A percentile compares a stretch with the other conserved stretches of the same genome.
Conservation (phyloP, 2,888 invertebrate species). For the Eustalomyia histrio region DNA sequence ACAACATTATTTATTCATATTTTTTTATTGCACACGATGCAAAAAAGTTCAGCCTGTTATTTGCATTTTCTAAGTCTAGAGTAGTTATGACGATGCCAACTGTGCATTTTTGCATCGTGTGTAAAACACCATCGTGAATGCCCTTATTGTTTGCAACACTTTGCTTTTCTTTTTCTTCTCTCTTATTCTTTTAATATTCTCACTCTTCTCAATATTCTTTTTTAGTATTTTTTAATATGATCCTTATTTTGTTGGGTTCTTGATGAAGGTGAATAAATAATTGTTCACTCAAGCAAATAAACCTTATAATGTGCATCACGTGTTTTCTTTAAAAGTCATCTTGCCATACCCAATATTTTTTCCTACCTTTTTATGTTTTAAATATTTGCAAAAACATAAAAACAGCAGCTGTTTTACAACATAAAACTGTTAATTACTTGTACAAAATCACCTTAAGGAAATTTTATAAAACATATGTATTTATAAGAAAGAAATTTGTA, state of each 20-base stretch:
- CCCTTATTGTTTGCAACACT: neutral
- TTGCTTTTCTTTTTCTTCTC: neutral
- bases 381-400: constrained; percentile 1
- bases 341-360: constrained; percentile 41
- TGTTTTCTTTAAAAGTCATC: constrained; percentile 38
- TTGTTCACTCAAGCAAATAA: constrained; percentile 10
- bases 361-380: constrained; percentile 9
- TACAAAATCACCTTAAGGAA: neutral
- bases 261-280: neutral
- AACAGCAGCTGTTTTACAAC: constrained; percentile 32
- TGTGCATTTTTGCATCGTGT: too few relatives aligned
- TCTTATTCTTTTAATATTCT: neutral
- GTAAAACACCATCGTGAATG: too few relatives aligned
- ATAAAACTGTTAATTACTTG: constrained; percentile 3
- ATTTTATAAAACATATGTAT: neutral
- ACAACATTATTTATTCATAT: too few relatives aligned
- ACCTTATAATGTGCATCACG: constrained; percentile 29
- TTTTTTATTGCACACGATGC: too few relatives aligned
- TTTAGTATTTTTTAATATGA: neutral
- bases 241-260: constrained; percentile 17
- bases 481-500: neutral
- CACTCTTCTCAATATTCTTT: neutral
- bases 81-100: too few relatives aligned
- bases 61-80: too few relatives aligned
- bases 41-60: too few relatives aligned